Evolutionary conservation across 2,797 vertebrate genomes (phyloP).

Genomic region (Lacerta viridis): DNA sequence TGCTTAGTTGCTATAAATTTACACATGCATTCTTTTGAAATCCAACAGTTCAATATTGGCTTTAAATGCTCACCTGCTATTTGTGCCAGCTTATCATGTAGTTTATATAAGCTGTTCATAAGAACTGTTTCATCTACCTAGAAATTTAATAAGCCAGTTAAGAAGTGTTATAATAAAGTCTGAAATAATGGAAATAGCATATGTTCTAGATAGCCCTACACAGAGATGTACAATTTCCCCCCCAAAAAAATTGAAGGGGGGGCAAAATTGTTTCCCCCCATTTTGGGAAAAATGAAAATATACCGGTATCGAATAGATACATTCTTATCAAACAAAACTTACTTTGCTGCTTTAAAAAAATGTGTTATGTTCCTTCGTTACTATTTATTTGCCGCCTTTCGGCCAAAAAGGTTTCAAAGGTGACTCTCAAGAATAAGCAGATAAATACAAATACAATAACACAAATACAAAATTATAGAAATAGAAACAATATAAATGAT

Average conservation of each 20-base stretch:
- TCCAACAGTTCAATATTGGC: constrained; percentile 29
- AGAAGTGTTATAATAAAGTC: constrained; percentile 16
- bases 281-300: background rate
- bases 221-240: background rate
- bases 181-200: constrained; percentile 4
- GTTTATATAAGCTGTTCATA: constrained; percentile 90
- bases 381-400: no score
- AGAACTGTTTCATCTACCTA: constrained; percentile 84
- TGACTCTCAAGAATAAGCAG: no score
- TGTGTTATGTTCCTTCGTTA: no score
- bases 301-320: no score
- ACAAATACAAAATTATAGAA: no score
- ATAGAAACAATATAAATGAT: no score
- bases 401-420: no score
- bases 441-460: no score
- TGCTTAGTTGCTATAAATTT: constrained; percentile 2
- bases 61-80: constrained; percentile 88
- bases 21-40: background rate
- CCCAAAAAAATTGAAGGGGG: no score
- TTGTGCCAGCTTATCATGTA: constrained; percentile 93
- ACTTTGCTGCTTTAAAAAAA: no score
- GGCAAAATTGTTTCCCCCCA: background rate
- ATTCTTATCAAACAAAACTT: no score
- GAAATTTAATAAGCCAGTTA: constrained; percentile 69
- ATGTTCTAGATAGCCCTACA: background rate